Base-by-base conservation (phyloP, 35 echinoderm and acorn worm species). In the Heliocidaris erythrogramma region DNA sequence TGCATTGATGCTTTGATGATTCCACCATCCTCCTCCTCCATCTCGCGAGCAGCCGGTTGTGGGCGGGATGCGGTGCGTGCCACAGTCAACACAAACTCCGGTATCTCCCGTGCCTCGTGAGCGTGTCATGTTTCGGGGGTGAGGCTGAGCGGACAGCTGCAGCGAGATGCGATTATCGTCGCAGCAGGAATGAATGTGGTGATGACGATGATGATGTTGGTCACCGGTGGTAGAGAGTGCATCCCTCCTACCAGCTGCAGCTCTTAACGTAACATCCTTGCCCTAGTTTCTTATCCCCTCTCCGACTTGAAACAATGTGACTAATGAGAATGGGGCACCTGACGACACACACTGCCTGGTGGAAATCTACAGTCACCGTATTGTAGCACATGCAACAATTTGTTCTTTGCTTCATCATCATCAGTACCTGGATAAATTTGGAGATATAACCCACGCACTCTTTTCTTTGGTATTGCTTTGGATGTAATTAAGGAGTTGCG, bases 111-210 rank as follows among this genome's bases (percentile, higher is more conserved):
- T 78, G 65, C 65, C 65, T 78, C 17, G 65, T 78, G 18, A 78
- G 8, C 21, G 65, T 78, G 65, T 78, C 65, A 78, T n/a, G 65
- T 78, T 78, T 78, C 65, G 17, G 65, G 14, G 21, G 21, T 78
- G 65, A 78, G 65, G 18, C 27, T n/a, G 21, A n/a, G 8, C 27
- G 65, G 65, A 21, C 65, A 78, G 65, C 65, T 78, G 65, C 65
- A 78, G 24, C 65, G 65, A 78, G 65, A 71, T 71, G 61, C 61
- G 61, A 78, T 78, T 78, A 78, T 78, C 65, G 27, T 78, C 65
- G 27, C 65, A 27, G 65, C 65, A 78, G 65, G 65, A 21, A 78
- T 78, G 65, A 78, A n/a, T 21, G 27, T 78, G 65, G 27, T 78
- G 65, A n/a, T n/a, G 65, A n/a, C 5, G 65, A 78, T 78, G 65